These are phyloP conservation scores for Pleuronectes platessa DNA, from an alignment of 2,113 vertebrate species.

Conservation along the genomic window DNA sequence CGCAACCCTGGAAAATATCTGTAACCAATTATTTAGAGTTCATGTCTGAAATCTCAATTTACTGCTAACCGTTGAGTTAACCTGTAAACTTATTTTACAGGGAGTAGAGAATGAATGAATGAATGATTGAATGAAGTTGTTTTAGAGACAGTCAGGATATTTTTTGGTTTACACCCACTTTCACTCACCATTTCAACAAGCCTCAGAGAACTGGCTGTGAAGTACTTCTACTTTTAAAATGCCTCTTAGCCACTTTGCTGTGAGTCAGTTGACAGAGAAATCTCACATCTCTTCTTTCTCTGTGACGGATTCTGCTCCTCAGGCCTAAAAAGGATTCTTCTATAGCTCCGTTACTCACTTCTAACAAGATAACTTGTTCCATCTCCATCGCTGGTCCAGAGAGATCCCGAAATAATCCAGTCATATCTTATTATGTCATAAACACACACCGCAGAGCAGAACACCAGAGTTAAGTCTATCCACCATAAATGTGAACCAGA, in stretches of 20 bases:
- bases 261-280: background rate
- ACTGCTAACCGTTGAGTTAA: background rate
- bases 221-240: background rate
- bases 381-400: slow-evolving; percentile 21
- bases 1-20: too few relatives aligned
- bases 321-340: background rate
- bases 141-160: background rate
- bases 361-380: slow-evolving; percentile 36
- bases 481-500: slow-evolving; percentile 35
- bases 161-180: background rate
- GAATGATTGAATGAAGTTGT: too few relatives aligned
- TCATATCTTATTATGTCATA: slow-evolving; percentile 44
- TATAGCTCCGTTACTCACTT: background rate
- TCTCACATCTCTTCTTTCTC: background rate
- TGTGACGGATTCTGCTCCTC: slow-evolving; percentile 17
- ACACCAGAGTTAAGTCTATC: background rate
- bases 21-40: too few relatives aligned
- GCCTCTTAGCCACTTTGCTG: background rate
- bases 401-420: slow-evolving; percentile 42
- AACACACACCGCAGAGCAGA: slow-evolving; percentile 33
- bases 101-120: background rate
- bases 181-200: slow-evolving; percentile 3
- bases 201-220: background rate
- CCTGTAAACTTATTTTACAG: too few relatives aligned
- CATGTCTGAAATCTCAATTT: background rate